phyloP scores from a whole-genome alignment of 2,113 vertebrate species.

The Epinephelus lanceolatus region DNA sequence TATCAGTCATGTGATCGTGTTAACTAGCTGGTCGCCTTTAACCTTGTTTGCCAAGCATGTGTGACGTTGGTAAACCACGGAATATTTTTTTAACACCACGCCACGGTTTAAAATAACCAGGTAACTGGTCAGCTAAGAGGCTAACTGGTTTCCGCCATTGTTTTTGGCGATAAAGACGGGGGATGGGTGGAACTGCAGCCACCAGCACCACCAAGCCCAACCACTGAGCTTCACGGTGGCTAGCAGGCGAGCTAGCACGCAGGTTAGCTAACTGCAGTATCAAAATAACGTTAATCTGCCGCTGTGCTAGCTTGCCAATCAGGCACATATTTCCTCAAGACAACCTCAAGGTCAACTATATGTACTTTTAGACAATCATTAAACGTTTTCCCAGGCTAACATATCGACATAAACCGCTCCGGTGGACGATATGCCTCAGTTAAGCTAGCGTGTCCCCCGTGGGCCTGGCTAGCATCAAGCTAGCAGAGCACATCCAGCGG shows the following conservation, averaged over 20 bases:
- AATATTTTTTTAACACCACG: not conserved
- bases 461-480: conserved; percentile 69
- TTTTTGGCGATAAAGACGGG: conserved; percentile 79
- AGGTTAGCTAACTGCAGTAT: conserved; percentile 55
- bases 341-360: rapidly evolving
- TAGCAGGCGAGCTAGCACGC: conserved; percentile 42
- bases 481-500: conserved; percentile 49
- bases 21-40: conserved; percentile 11
- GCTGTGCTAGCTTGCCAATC: not conserved
- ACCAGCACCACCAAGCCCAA: conserved; percentile 56
- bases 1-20: conserved; percentile 35
- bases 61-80: not conserved
- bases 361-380: rapidly evolving
- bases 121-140: conserved; percentile 23
- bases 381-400: not conserved
- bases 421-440: conserved; percentile 31
- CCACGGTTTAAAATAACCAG: not conserved
- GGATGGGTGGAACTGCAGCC: conserved; percentile 78
- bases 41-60: not conserved
- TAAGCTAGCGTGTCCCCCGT: conserved; percentile 59
- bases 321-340: rapidly evolving
- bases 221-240: conserved; percentile 41
- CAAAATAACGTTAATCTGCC: conserved; percentile 40
- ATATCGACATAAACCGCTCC: conserved; percentile 18
- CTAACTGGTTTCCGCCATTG: conserved; percentile 77